A percentile compares a stretch with the other conserved stretches of the same genome.
These are phyloP conservation scores for Leptoteleia sp. DNA, from an alignment of 1,140 invertebrate genomes.

Conservation along the genomic window DNA sequence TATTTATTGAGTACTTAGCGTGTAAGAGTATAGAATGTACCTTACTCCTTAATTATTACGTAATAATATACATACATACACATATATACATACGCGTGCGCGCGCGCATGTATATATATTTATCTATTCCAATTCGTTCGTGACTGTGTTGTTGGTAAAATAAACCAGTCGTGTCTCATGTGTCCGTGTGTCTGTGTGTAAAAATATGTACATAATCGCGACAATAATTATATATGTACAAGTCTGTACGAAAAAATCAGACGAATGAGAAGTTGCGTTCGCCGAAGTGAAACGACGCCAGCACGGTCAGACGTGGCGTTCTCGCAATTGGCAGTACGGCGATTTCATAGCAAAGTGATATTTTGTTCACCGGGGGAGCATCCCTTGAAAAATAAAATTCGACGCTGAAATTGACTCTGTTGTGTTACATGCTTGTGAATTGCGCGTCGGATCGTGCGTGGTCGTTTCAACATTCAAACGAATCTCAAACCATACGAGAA, in stretches of 20 bases:
- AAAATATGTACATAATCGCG: constrained; percentile 67
- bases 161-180: constrained; percentile 73
- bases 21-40: constrained; percentile 81
- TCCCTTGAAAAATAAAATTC: constrained; percentile 12
- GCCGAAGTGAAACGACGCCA: background rate
- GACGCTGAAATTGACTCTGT: constrained; percentile 8
- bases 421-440: background rate
- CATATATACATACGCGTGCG: constrained; percentile 70
- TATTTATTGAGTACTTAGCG: constrained; percentile 81
- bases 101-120: constrained; percentile 68
- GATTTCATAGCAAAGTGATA: background rate
- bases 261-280: constrained; percentile 37
- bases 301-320: background rate
- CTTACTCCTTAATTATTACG: constrained; percentile 79
- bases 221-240: constrained; percentile 70
- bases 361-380: background rate
- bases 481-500: constrained; percentile 13
- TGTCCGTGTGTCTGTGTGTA: constrained; percentile 64
- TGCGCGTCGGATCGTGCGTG: constrained; percentile 4
- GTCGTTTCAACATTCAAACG: constrained; percentile 7
- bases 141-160: constrained; percentile 72
- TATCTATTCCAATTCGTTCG: constrained; percentile 60
- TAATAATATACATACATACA: constrained; percentile 76
- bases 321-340: background rate
- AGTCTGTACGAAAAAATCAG: constrained; percentile 58